Evolutionary conservation across 2,797 vertebrate genomes (phyloP).

Genomic region (Spinus pinus): DNA sequence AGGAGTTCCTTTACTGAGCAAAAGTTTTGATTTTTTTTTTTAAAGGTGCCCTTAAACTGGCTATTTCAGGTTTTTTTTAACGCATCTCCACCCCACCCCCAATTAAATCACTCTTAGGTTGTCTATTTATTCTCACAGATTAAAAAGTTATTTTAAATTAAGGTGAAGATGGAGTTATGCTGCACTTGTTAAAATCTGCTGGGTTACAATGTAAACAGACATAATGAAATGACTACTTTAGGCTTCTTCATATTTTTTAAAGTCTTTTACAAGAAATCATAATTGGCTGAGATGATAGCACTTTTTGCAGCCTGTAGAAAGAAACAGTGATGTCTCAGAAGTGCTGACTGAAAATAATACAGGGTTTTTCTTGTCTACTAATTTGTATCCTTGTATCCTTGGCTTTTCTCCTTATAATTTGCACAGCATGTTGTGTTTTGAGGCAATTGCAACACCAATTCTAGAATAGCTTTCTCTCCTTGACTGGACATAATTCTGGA

Average conservation of each 20-base stretch:
- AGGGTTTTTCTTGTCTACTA: neutral
- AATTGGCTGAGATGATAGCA: neutral
- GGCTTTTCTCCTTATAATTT: conserved; percentile 14
- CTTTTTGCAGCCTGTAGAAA: neutral
- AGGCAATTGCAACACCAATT: neutral
- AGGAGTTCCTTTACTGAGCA: neutral
- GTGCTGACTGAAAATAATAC: neutral
- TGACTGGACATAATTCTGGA: neutral
- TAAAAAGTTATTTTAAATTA: neutral
- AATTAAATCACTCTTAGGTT: neutral
- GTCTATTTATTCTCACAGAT: neutral
- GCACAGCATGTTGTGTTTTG: neutral
- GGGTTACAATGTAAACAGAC: neutral
- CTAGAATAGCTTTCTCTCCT: neutral
- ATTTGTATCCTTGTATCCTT: neutral
- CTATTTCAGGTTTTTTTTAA: fast-evolving
- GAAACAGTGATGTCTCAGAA: neutral
- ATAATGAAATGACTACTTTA: neutral
- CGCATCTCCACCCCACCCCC: fast-evolving
- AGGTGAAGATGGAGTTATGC: neutral
- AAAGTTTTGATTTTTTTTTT: neutral
- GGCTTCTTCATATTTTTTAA: neutral
- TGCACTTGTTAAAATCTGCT: neutral
- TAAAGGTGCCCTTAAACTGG: neutral
- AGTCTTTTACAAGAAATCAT: neutral